phyloP scores from a whole-genome alignment of 2,888 invertebrate species.

The Leptinotarsa haldemani region DNA sequence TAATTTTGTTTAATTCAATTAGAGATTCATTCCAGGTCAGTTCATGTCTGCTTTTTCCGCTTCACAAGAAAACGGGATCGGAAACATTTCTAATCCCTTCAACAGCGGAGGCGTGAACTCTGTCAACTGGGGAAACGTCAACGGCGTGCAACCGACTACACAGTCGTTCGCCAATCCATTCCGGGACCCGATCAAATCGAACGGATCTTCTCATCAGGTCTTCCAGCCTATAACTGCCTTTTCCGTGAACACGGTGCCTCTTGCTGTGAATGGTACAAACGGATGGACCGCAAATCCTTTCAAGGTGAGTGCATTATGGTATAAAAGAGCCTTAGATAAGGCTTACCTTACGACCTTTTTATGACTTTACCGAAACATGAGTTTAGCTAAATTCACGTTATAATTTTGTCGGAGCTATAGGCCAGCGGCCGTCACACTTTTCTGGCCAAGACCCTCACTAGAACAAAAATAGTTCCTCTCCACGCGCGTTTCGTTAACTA shows the following conservation, averaged over 20 bases:
- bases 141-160: constrained; percentile 40
- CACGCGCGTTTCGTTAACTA: too few relatives aligned
- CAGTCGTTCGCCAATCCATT: constrained; percentile 59
- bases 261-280: constrained; percentile 41
- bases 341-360: too few relatives aligned
- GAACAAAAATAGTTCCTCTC: too few relatives aligned
- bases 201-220: constrained; percentile 56
- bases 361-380: too few relatives aligned
- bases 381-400: too few relatives aligned
- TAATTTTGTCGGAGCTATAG: too few relatives aligned
- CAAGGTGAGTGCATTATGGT: constrained; percentile 55
- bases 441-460: too few relatives aligned
- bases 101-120: constrained; percentile 37
- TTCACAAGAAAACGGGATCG: constrained; percentile 50
- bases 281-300: constrained; percentile 63
- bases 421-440: too few relatives aligned
- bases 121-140: constrained; percentile 40
- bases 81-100: constrained; percentile 54
- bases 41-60: constrained; percentile 59
- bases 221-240: constrained; percentile 54
- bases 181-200: constrained; percentile 51
- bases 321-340: too few relatives aligned
- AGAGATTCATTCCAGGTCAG: constrained; percentile 56
- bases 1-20: too few relatives aligned
- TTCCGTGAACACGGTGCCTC: constrained; percentile 50